Base-by-base conservation (phyloP, 2,888 invertebrate genomes). In the Andrena bucephala region DNA sequence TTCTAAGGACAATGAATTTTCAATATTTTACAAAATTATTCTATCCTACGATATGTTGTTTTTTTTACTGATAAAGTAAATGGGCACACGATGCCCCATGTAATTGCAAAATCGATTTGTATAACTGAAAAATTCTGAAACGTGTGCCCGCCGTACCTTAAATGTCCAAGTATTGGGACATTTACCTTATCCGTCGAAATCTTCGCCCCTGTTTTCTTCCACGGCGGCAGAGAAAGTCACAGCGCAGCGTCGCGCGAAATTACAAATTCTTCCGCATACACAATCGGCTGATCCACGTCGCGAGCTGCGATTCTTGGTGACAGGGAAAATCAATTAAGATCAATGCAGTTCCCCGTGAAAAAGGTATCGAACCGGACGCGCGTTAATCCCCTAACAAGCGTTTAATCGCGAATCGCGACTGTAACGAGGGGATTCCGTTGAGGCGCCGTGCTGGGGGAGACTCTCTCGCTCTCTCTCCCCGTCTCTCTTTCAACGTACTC, bases 311-410 rank as follows among this genome's bases (percentile, higher is more conserved):
- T 27, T 57, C 13, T 36, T 10, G n/a, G 24, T n/a, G 65, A 79
- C 79, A 80, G 67, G n/a, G 67, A 57, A 80, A 80, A 72, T 67
- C 81, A 67, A 81, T 81, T 80, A 67, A 67, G 67, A 80, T 81
- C 67, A 62, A 81, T 80, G 62, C 24, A 13, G 66, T 16, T 33
- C 13, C 24, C n/a, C 20, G 33, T 24, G 81, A 63, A 72, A 62
- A 70, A 68, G 48, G 36, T 67, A 50, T 33, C 27, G 71, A 54
- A 31, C 36, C 31, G 27, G 52, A 59, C 71, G 62, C 81, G 69
- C 72, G 81, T 81, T 81, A 67, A 81, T 68, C 81, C 57, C 57
- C 29, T 27, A 57, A 72, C 67, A 68, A 72, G 81, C 71, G 67
- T 81, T 81, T 81, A 72, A 72, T 80, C 81, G 76, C 59, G 52